A percentile compares a stretch with the other conserved stretches of the same genome.
Conservation (phyloP, 1,140 invertebrate species). For the Diorhabda carinulata region DNA sequence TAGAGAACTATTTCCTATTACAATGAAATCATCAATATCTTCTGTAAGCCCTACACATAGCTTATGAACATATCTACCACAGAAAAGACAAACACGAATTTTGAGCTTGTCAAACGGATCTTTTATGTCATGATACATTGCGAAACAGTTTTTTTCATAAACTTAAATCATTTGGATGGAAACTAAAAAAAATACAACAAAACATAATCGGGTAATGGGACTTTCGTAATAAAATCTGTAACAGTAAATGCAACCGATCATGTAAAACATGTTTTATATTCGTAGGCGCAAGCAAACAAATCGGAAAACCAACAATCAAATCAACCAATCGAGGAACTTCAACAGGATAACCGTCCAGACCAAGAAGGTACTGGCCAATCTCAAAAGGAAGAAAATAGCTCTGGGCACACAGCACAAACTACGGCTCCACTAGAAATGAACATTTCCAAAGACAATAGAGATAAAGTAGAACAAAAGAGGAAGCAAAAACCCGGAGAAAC, state of each 20-base stretch:
- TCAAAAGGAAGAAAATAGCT: conserved; percentile 49
- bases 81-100: no score
- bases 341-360: conserved; percentile 49
- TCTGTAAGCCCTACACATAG: no score
- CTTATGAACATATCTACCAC: no score
- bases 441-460: conserved; percentile 37
- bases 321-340: conserved; percentile 43
- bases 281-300: conserved; percentile 45
- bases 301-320: conserved; percentile 42
- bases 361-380: conserved; percentile 52
- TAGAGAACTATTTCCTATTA: no score
- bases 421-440: conserved; percentile 38
- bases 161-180: no score
- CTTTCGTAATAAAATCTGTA: no score
- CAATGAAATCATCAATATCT: no score
- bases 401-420: conserved; percentile 50
- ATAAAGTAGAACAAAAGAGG: conserved; percentile 42
- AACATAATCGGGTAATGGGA: no score
- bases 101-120: no score
- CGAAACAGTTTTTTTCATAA: no score
- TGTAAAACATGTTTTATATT: not conserved
- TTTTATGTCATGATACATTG: no score
- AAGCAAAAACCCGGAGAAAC: conserved; percentile 51
- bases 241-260: not conserved
- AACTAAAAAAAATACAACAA: no score